A percentile compares a stretch with the other conserved stretches of the same genome.
These are phyloP conservation scores for Danio aesculapii DNA, from an alignment of 2,797 vertebrate genomes.

Conservation along the genomic window DNA sequence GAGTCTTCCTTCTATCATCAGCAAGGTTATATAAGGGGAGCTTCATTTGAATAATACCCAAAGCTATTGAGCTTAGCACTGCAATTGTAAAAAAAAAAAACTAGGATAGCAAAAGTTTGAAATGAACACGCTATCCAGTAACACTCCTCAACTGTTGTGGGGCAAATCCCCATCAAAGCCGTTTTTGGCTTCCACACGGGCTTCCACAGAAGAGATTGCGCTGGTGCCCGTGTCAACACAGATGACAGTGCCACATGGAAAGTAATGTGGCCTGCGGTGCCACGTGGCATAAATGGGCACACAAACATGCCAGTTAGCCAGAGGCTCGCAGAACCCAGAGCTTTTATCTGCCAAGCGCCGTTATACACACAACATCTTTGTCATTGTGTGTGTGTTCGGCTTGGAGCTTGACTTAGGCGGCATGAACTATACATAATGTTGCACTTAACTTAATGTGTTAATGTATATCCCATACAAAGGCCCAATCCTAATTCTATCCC, in stretches of 20 bases:
- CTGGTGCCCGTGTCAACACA: conserved; percentile 68
- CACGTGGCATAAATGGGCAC: conserved; percentile 66
- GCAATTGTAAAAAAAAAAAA: conserved; percentile 3
- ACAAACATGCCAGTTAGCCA: conserved; percentile 46
- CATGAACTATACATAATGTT: conserved; percentile 24
- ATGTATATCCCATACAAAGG: no score
- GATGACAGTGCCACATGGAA: conserved; percentile 70
- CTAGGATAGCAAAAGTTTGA: conserved; percentile 24
- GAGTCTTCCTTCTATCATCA: conserved; percentile 32
- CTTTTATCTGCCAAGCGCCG: conserved; percentile 38
- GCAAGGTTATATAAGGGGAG: conserved; percentile 31
- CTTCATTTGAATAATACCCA: conserved; percentile 46
- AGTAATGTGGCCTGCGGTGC: conserved; percentile 60
- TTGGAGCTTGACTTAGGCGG: conserved; percentile 31
- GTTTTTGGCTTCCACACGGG: conserved; percentile 20
- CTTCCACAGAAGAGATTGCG: conserved; percentile 54
- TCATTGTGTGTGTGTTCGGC: conserved; percentile 16
- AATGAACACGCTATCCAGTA: conserved; percentile 15
- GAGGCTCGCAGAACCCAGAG: conserved; percentile 34
- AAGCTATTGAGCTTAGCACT: conserved; percentile 29
- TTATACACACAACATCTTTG: conserved; percentile 56
- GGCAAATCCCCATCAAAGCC: conserved; percentile 28
- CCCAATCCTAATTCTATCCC: no score
- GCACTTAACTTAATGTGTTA: conserved; percentile 13
- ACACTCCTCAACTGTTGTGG: conserved; percentile 1